Conservation (phyloP, 2,888 invertebrate genomes). For the Sericinus montela region DNA sequence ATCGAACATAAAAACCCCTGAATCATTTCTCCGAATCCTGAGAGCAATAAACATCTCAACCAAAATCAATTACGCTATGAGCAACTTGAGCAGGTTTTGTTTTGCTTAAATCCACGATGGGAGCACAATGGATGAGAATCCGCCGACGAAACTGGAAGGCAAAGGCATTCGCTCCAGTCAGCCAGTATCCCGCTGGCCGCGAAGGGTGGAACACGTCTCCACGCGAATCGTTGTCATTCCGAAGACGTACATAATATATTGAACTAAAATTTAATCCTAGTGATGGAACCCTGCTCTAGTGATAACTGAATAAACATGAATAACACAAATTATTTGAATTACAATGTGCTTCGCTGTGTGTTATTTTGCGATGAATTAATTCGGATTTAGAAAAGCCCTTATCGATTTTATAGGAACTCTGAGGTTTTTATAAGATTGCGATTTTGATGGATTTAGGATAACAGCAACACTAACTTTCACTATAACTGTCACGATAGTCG, state of each 20-base stretch:
- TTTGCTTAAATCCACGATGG: constrained; percentile 1
- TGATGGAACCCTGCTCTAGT: background rate
- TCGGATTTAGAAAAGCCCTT: background rate
- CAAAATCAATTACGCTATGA: constrained; percentile 2
- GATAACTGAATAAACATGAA: background rate
- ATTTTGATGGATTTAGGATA: too few relatives aligned
- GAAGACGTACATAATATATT: background rate
- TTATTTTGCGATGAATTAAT: background rate
- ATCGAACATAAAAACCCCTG: too few relatives aligned
- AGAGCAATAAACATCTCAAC: background rate
- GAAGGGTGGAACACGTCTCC: constrained; percentile 27
- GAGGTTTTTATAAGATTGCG: background rate
- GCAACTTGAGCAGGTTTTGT: constrained; percentile 4
- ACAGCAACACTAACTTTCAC: too few relatives aligned
- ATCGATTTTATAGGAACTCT: constrained; percentile 8
- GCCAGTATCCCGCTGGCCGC: constrained; percentile 47
- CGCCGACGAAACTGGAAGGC: constrained; percentile 5
- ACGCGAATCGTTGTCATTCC: constrained; percentile 2
- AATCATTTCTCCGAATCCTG: background rate
- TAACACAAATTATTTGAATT: background rate
- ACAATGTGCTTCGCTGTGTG: background rate
- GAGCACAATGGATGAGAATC: constrained; percentile 1
- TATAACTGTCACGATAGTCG: too few relatives aligned
- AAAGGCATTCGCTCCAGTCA: constrained; percentile 17
- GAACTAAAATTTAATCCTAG: background rate